These are phyloP conservation scores for Halyomorpha halys DNA, from an alignment of 1,140 invertebrate genomes.

Conservation along the genomic window DNA sequence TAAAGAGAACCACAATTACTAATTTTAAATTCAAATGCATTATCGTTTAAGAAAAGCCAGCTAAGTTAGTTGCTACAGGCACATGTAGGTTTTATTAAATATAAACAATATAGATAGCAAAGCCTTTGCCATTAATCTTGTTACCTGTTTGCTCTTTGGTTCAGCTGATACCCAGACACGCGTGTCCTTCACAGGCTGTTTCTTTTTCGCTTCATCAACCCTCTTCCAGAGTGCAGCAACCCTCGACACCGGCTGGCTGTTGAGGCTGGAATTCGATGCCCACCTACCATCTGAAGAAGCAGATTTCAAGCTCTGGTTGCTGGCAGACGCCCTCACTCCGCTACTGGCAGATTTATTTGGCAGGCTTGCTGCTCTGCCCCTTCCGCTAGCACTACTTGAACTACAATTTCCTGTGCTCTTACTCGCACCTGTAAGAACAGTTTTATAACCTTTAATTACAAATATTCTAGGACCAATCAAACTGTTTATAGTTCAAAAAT, in stretches of 20 bases:
- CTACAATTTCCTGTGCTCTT: slow-evolving; percentile 20
- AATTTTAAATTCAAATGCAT: no score
- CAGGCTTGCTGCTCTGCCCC: slow-evolving; percentile 29
- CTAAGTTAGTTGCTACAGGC: no score
- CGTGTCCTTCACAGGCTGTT: slow-evolving; percentile 46
- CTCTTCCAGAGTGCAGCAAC: slow-evolving; percentile 82
- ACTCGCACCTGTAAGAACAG: slow-evolving; percentile 11
- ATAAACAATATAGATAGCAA: no score
- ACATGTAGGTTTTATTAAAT: no score
- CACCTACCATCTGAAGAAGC: slow-evolving; percentile 35
- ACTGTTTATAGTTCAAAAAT: no score
- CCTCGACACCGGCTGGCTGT: slow-evolving; percentile 50
- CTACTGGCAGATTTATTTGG: slow-evolving; percentile 26
- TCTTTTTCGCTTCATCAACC: slow-evolving; percentile 61
- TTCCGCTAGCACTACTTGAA: neutral
- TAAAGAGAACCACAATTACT: no score
- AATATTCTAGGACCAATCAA: no score
- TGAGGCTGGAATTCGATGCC: slow-evolving; percentile 50
- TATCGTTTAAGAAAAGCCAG: no score
- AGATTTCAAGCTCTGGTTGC: slow-evolving; percentile 45
- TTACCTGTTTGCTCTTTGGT: slow-evolving; percentile 24
- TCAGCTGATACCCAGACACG: slow-evolving; percentile 50
- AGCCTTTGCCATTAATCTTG: no score
- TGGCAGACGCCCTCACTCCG: slow-evolving; percentile 28
- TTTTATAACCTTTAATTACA: neutral